phyloP scores from a whole-genome alignment of 2,113 vertebrate genomes.

The Myrmophylax atrothorax region DNA sequence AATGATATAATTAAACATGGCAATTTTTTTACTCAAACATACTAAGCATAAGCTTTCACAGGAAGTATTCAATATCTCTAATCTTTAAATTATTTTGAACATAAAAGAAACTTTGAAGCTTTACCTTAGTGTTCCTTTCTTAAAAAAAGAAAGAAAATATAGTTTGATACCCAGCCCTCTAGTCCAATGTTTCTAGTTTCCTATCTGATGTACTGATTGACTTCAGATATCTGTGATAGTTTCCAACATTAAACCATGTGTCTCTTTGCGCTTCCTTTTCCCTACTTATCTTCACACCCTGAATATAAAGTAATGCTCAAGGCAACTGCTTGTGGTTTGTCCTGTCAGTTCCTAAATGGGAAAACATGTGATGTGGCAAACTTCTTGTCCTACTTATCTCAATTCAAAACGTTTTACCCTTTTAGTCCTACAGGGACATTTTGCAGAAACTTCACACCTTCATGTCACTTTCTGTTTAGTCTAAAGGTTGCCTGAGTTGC shows the following conservation, averaged over 20 bases:
- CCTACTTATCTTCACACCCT: conserved; percentile 23
- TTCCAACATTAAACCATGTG: not conserved
- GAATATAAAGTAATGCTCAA: conserved; percentile 44
- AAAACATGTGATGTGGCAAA: conserved; percentile 50
- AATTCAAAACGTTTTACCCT: not conserved
- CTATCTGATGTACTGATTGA: not conserved
- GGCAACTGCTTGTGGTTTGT: conserved; percentile 54
- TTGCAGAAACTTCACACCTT: conserved; percentile 42
- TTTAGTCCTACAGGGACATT: conserved; percentile 51
- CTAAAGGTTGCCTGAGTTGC: conserved; percentile 38
- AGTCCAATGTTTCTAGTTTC: not conserved
- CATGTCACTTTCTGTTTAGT: conserved; percentile 48
- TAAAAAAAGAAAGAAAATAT: not conserved
- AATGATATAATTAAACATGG: not conserved
- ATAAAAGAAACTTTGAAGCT: not conserved
- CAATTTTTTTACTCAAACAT: not conserved
- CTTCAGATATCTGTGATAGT: not conserved
- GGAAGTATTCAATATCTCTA: not conserved
- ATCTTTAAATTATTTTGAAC: not conserved
- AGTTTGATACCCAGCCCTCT: not conserved
- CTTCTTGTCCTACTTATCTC: conserved; percentile 61
- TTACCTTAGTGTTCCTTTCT: not conserved
- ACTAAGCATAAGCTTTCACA: not conserved
- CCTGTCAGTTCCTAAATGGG: conserved; percentile 59
- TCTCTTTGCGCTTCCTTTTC: not conserved